Evolutionary conservation across 2,888 invertebrate species (phyloP).

Genomic region (Hipparchia semele): DNA sequence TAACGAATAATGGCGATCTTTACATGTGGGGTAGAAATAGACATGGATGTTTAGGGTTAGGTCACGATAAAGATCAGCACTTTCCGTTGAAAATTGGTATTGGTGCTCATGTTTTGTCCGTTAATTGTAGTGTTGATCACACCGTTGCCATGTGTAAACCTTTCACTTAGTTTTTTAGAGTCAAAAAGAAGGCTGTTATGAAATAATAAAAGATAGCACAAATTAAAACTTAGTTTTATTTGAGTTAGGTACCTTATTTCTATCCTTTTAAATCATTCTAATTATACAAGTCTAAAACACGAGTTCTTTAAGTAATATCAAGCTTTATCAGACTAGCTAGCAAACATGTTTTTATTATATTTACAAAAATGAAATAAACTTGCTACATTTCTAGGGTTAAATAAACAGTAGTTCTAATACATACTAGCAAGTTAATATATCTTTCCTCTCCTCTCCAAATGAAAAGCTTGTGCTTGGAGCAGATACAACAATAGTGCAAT

Average conservation of each 20-base stretch:
- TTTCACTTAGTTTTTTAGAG: constrained; percentile 72
- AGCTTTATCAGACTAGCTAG: no score
- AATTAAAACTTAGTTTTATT: constrained; percentile 19
- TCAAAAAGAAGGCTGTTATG: constrained; percentile 14
- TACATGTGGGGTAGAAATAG: constrained; percentile 97
- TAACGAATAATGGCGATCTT: constrained; percentile 92
- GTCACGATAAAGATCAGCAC: constrained; percentile 90
- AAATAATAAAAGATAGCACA: constrained; percentile 18
- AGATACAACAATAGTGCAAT: no score
- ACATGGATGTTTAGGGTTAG: constrained; percentile 92
- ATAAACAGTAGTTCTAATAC: no score
- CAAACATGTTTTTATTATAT: no score
- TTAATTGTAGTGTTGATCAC: constrained; percentile 94
- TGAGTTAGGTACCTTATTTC: not conserved
- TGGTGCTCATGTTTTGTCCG: constrained; percentile 88
- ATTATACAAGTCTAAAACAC: not conserved
- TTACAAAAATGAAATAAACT: no score
- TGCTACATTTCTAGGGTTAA: no score
- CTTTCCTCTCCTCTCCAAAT: no score
- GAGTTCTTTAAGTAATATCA: no score
- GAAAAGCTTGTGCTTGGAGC: no score
- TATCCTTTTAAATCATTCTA: not conserved
- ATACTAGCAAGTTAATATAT: no score
- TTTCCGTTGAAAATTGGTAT: constrained; percentile 94
- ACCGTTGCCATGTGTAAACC: constrained; percentile 90